Base-by-base conservation (phyloP, 2,888 invertebrate species). In the Aethes cnicana region DNA sequence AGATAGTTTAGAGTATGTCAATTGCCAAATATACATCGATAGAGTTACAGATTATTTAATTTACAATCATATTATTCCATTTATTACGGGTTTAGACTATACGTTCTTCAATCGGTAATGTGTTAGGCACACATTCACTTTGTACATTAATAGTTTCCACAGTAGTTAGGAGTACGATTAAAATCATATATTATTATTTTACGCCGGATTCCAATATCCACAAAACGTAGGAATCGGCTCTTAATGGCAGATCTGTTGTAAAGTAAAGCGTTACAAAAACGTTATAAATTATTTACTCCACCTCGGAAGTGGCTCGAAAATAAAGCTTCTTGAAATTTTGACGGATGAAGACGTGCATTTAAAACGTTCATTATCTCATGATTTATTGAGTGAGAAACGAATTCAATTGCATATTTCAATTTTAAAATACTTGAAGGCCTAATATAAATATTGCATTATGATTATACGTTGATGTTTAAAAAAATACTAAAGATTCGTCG, bases 1-100 rank as follows among this genome's bases (percentile, higher is more conserved):
- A 53, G 26, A 41, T 49, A 64, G 64, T 61, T 62, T 56, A 70
- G 68, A 71, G 73, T 76, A 77, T 72, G 85, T 85, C 85, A 85
- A 85, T 85, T 85, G 85, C 84, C 84, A 84, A 84, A 82, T 63
- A 66, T 64, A 48, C 52, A 52, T 46, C 52, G 52, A 52, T 72
- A 68, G 72, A 75, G 66, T 37, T 33, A 46, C 52, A 30, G 23
- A 35, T 25, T 17, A 1, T 25, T 50, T 33, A 8, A 25, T 37
- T 44, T 50, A 26, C 14, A 30, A 9, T 11, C 16, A 28, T 30
- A 20, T 32, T 17, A 33, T 41, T 47, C 28, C 11, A 43, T 54
- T 42, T 23, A 36, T 47, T 43, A 48, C 41, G 39, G 12, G 17
- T 48, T 33, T 48, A 42, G 47, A 47, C n/a, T 23, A 41, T 47